Evolutionary conservation across 1,140 invertebrate genomes (phyloP), one percentile per base, ranked within the genome.

Genomic region (Anastrepha ludens): DNA sequence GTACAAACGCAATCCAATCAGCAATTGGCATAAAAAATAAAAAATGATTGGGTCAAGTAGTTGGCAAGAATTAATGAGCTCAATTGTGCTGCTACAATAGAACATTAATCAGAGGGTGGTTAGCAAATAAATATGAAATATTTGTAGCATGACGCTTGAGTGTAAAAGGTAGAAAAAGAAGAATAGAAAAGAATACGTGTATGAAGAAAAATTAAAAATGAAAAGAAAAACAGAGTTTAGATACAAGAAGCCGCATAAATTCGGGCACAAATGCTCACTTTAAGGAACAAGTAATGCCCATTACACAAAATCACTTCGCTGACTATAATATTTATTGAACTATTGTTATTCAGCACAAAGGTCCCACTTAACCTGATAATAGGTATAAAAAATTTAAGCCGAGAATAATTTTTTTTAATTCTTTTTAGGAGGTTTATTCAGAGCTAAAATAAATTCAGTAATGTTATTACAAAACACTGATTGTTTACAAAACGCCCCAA

Each of bases 1-100:
- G n/a, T n/a, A 55, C 50, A 55, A 5, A 74, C 5, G 15, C 13
- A 74, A 15, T 29, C 3, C 67, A 74, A 74, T n/a, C 67, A 74
- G 15, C 67, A 44, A 74, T 44, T 13, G 67, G 29, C 29, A 29
- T 29, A 29, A 29, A 29, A 29, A 29, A 44, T 11, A 15, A 2
- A 17, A 70, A 47, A 13, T 65, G 2, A 44, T 9, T 17, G 39
- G 67, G 67, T 74, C 67, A 74, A 74, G 67, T 7, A 44, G 67
- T 74, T 74, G 67, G 67, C 67, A 74, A 39, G 39, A 74, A 74
- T 74, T 44, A 74, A 74, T 74, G 67, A 74, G 67, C 67, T 4
- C 67, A 74, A 74, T 74, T 74, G 67, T 74, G 67, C 67, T 74
- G 44, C 67, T 41, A 74, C 74, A 81, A 81, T 55, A 55, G 74